phyloP scores from a whole-genome alignment of 1,140 invertebrate species.

The Stegodyphus mimosarum region DNA sequence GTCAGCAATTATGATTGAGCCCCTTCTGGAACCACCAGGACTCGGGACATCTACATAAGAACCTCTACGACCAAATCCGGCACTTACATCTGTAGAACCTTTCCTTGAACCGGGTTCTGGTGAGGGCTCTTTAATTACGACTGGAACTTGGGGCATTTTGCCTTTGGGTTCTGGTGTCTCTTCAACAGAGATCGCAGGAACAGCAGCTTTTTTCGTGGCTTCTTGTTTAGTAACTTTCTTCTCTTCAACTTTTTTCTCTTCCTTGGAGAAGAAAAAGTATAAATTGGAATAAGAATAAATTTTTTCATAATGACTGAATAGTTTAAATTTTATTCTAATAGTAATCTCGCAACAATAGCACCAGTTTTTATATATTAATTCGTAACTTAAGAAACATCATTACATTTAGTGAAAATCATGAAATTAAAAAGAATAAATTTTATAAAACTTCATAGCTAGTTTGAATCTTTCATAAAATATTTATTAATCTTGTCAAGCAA shows the following conservation, averaged over 20 bases:
- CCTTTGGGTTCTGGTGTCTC: constrained; percentile 47
- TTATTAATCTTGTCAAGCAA: too few species aligned
- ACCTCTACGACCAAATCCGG: constrained; percentile 71
- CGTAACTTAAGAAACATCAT: too few species aligned
- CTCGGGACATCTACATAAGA: constrained; percentile 75
- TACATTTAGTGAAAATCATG: too few species aligned
- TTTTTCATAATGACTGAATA: background rate
- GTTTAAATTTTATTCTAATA: too few species aligned
- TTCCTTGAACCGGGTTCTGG: constrained; percentile 71
- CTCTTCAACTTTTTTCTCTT: constrained; percentile 11
- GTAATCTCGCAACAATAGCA: too few species aligned
- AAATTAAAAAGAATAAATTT: too few species aligned
- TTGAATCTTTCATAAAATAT: too few species aligned
- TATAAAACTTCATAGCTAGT: too few species aligned
- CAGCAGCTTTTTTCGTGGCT: constrained; percentile 63
- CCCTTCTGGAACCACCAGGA: constrained; percentile 59
- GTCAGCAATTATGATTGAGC: constrained; percentile 78
- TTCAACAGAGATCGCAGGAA: constrained; percentile 46
- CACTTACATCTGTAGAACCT: constrained; percentile 70
- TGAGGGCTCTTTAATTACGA: constrained; percentile 62
- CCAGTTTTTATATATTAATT: too few species aligned
- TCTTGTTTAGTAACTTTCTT: constrained; percentile 62
- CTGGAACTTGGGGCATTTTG: constrained; percentile 26
- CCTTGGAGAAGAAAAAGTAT: background rate
- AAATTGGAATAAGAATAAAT: background rate